Conservation (phyloP, 2,113 vertebrate genomes). For the Oryzias javanicus region DNA sequence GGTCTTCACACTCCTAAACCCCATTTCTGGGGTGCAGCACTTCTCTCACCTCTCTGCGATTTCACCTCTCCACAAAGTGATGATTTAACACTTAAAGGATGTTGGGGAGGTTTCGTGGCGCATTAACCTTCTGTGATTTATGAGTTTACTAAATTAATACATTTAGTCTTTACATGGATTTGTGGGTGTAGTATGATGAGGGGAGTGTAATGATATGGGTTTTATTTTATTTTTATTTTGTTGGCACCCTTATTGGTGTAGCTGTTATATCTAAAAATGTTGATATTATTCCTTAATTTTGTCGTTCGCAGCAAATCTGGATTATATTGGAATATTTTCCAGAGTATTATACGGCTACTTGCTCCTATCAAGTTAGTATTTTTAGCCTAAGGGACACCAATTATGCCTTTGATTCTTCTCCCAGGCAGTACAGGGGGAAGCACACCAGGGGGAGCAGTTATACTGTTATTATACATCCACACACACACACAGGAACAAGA, state of each 20-base stretch:
- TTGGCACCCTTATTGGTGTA: too few species aligned
- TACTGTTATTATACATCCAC: conserved; percentile 69
- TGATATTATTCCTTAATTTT: conserved; percentile 19
- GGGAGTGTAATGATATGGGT: conserved; percentile 2
- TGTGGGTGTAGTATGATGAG: conserved; percentile 19
- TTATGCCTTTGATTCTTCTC: conserved; percentile 48
- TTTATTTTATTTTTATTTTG: conserved; percentile 24
- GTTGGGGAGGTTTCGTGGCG: conserved; percentile 68
- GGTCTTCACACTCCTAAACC: conserved; percentile 51
- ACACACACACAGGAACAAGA: conserved; percentile 22
- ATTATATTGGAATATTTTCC: conserved; percentile 10
- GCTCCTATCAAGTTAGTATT: conserved; percentile 56
- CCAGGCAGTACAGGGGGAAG: conserved; percentile 58
- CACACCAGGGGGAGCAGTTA: conserved; percentile 83
- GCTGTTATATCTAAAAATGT: not conserved
- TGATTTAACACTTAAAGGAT: conserved; percentile 77
- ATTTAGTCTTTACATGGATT: conserved; percentile 62
- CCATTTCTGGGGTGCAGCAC: conserved; percentile 53
- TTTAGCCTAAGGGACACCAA: conserved; percentile 67
- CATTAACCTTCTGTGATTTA: conserved; percentile 75
- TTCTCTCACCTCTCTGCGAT: conserved; percentile 42
- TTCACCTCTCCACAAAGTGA: conserved; percentile 59
- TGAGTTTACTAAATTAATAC: conserved; percentile 68
- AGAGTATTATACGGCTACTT: conserved; percentile 28
- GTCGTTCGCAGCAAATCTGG: not conserved